phyloP scores from a whole-genome alignment of 2,113 vertebrate genomes.

The Elanus axillaris region DNA sequence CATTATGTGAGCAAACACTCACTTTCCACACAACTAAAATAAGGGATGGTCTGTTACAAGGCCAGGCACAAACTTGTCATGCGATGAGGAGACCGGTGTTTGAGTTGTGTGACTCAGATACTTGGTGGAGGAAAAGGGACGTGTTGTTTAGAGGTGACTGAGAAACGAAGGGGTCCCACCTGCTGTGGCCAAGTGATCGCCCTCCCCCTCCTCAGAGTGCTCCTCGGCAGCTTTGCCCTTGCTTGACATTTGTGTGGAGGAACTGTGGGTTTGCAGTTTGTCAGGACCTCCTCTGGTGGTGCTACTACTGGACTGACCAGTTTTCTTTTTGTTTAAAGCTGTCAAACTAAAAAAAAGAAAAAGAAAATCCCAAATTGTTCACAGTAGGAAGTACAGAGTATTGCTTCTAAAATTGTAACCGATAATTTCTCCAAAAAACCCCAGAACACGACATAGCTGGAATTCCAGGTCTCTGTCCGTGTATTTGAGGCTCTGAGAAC shows the following conservation, averaged over 20 bases:
- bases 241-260: not conserved
- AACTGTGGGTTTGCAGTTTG: not conserved
- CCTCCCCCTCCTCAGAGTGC: not conserved
- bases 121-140: not conserved
- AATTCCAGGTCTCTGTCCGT: not conserved
- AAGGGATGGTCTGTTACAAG: not conserved
- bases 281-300: not conserved
- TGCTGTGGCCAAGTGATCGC: not conserved
- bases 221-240: not conserved
- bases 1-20: not conserved
- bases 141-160: not conserved
- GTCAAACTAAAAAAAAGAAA: not conserved
- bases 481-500: not conserved
- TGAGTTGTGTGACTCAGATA: not conserved
- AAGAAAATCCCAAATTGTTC: not conserved
- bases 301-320: not conserved
- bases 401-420: not conserved
- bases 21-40: not conserved
- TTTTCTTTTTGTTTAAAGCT: not conserved
- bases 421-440: not conserved
- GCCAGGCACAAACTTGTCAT: not conserved
- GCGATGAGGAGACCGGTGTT: not conserved
- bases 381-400: not conserved
- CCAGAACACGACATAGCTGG: not conserved
- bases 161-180: not conserved